Conservation (phyloP, 1,140 invertebrate genomes). For the Liolophura sinensis region DNA sequence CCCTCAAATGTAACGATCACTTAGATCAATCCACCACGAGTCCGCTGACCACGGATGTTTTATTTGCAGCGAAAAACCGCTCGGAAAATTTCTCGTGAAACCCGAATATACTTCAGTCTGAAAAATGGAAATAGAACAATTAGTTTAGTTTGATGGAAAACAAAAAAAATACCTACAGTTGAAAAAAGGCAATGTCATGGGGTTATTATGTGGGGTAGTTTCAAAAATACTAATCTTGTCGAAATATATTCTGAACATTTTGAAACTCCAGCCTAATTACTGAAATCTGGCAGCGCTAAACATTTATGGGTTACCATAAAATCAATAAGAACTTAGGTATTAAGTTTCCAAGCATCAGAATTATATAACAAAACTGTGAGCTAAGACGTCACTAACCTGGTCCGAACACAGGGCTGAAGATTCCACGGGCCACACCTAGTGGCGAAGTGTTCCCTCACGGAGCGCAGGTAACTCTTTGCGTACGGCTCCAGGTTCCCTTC, state of each 20-base stretch:
- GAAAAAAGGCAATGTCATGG: not conserved
- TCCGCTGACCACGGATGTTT: too few relatives aligned
- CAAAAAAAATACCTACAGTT: not conserved
- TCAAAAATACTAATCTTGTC: not conserved
- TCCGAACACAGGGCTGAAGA: conserved; percentile 35
- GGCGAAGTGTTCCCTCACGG: conserved; percentile 27
- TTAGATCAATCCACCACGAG: too few relatives aligned
- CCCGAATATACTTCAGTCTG: conserved; percentile 31
- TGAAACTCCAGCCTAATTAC: not conserved
- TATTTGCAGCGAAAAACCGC: conserved; percentile 25
- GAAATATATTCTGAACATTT: too few relatives aligned
- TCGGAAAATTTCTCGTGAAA: conserved; percentile 26
- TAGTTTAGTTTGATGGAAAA: not conserved
- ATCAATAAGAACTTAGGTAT: not conserved
- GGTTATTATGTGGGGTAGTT: too few relatives aligned
- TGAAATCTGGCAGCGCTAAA: not conserved
- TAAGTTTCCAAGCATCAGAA: not conserved
- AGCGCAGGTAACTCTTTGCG: conserved; percentile 26
- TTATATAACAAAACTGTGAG: not conserved
- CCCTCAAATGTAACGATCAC: too few relatives aligned
- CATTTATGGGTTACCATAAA: not conserved
- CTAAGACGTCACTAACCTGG: conserved; percentile 21
- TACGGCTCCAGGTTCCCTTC: conserved; percentile 27
- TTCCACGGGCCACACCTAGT: conserved; percentile 35
- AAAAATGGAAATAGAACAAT: conserved; percentile 16